Conservation (phyloP, 2,888 invertebrate genomes). For the Morpho achilles region DNA sequence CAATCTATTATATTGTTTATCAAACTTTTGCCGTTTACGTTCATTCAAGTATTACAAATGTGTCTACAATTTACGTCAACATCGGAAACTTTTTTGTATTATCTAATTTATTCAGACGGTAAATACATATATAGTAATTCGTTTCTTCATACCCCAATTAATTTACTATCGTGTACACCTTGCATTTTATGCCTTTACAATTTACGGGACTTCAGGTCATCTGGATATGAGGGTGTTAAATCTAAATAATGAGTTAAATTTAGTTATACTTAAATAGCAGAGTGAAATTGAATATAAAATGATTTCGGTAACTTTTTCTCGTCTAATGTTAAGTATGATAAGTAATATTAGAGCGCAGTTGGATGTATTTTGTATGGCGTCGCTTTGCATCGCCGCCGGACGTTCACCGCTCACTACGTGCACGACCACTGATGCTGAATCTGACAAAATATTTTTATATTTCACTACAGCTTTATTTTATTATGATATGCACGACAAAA, state of each 20-base stretch:
- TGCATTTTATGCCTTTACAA: constrained; percentile 41
- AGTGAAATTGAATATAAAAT: constrained; percentile 9
- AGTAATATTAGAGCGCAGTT: constrained; percentile 37
- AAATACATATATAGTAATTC: constrained; percentile 49
- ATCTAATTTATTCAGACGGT: constrained; percentile 29
- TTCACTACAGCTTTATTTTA: no score
- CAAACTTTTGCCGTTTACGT: no score
- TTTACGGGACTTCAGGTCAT: constrained; percentile 47
- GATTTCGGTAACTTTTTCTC: constrained; percentile 28
- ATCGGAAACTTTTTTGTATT: not conserved
- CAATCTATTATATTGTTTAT: no score
- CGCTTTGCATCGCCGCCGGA: constrained; percentile 82
- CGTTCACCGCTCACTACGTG: constrained; percentile 89
- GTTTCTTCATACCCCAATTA: constrained; percentile 51
- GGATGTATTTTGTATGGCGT: constrained; percentile 41
- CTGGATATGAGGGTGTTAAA: constrained; percentile 38
- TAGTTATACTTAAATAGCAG: constrained; percentile 4
- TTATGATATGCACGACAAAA: no score
- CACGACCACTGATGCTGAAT: constrained; percentile 89
- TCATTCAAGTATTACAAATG: no score
- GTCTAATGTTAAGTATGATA: constrained; percentile 37
- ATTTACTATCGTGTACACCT: constrained; percentile 31
- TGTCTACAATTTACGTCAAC: no score
- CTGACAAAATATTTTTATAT: constrained; percentile 47
- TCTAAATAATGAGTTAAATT: constrained; percentile 12